These are phyloP conservation scores for Hoplias malabaricus DNA, from an alignment of 2,113 vertebrate species.

Conservation along the genomic window DNA sequence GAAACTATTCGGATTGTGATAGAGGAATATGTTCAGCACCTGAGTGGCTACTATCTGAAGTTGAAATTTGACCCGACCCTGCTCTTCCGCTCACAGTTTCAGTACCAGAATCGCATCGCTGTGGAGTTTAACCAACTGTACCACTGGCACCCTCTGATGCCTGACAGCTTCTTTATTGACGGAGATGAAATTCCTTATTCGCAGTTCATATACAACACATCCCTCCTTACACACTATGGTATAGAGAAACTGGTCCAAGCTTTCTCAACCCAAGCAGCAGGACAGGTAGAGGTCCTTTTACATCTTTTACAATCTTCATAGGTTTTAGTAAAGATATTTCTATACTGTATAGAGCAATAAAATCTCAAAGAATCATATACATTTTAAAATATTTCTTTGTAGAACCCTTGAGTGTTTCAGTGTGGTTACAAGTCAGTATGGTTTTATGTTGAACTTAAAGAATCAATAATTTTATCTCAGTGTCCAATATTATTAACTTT, in stretches of 20 bases:
- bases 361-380: too few relatives aligned
- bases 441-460: too few relatives aligned
- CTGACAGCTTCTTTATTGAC: slow-evolving; percentile 83
- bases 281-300: slow-evolving; percentile 77
- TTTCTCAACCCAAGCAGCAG: slow-evolving; percentile 86
- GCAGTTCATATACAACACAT: slow-evolving; percentile 89
- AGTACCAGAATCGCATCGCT: slow-evolving; percentile 91
- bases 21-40: slow-evolving; percentile 93
- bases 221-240: slow-evolving; percentile 81
- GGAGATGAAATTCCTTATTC: slow-evolving; percentile 76
- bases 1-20: slow-evolving; percentile 91
- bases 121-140: slow-evolving; percentile 94
- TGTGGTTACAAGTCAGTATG: too few relatives aligned
- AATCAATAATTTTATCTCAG: too few relatives aligned
- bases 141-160: slow-evolving; percentile 96
- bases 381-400: too few relatives aligned
- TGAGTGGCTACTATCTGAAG: slow-evolving; percentile 87
- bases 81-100: slow-evolving; percentile 82
- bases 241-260: slow-evolving; percentile 87
- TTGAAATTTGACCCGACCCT: slow-evolving; percentile 90
- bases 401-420: too few relatives aligned
- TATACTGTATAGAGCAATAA: too few relatives aligned
- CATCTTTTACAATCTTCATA: too few relatives aligned
- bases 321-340: too few relatives aligned
- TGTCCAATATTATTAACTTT: too few relatives aligned